A percentile compares a stretch with the other conserved stretches of the same genome.
phyloP scores from a whole-genome alignment of 1,140 invertebrate species.

The Zaprionus davidi region DNA sequence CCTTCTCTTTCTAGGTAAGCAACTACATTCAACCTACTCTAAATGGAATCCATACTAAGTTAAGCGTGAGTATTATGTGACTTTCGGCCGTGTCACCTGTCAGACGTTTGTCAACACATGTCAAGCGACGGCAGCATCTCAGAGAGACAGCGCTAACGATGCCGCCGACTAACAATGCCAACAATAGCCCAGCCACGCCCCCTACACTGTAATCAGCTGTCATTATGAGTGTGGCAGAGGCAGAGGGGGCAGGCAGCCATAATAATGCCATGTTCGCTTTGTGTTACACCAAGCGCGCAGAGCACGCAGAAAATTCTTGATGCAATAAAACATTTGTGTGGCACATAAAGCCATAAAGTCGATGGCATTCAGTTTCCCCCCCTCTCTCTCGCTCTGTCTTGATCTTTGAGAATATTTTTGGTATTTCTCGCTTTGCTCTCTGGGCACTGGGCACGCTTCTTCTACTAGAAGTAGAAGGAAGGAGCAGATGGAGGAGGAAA shows the following conservation, averaged over 20 bases:
- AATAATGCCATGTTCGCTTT: conserved; percentile 74
- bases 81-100: conserved; percentile 60
- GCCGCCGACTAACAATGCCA: conserved; percentile 56
- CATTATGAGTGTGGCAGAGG: conserved; percentile 14
- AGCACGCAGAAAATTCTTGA: conserved; percentile 16
- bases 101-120: conserved; percentile 78
- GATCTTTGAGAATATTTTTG: conserved; percentile 13
- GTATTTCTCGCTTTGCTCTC: conserved; percentile 29
- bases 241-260: conserved; percentile 57
- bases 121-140: conserved; percentile 40
- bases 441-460: background rate
- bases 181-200: conserved; percentile 28
- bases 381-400: background rate
- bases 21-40: conserved; percentile 14
- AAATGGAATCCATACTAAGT: conserved; percentile 61
- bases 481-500: conserved; percentile 26
- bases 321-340: conserved; percentile 38
- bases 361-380: conserved; percentile 20
- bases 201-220: conserved; percentile 41
- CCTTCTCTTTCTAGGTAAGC: conserved; percentile 61
- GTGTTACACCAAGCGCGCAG: conserved; percentile 54
- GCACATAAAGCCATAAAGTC: conserved; percentile 49
- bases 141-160: conserved; percentile 38
- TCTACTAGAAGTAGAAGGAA: background rate
- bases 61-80: conserved; percentile 68